phyloP scores from a whole-genome alignment of 2,888 invertebrate species.

The Athalia circularis region DNA sequence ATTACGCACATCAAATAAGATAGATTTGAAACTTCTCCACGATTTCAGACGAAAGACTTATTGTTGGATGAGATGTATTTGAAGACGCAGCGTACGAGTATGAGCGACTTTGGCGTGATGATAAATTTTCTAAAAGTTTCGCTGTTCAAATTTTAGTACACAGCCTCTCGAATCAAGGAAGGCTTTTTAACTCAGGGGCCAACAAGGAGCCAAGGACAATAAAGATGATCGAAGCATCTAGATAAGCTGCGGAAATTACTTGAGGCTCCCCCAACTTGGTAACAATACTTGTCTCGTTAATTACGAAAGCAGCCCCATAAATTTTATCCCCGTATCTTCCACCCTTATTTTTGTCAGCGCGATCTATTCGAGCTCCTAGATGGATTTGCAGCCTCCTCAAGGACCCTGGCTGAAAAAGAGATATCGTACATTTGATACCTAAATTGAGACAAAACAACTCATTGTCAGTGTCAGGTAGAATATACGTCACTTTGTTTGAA shows the following conservation, averaged over 20 bases:
- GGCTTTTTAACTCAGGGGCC: slow-evolving; percentile 1
- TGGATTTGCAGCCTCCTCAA: not conserved
- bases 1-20: not conserved
- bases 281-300: slow-evolving; percentile 33
- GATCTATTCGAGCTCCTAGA: slow-evolving; percentile 7
- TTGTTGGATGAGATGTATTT: not conserved
- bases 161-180: not conserved
- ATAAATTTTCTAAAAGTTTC: not conserved
- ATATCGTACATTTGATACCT: not conserved
- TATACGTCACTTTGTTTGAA: not conserved
- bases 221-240: slow-evolving; percentile 28
- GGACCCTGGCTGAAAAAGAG: not conserved
- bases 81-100: not conserved
- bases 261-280: slow-evolving; percentile 28
- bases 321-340: slow-evolving; percentile 8
- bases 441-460: not conserved
- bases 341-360: not conserved
- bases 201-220: slow-evolving; percentile 19
- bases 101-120: too few relatives aligned
- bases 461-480: not conserved
- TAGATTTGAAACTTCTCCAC: not conserved
- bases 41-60: not conserved
- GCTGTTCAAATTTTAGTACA: not conserved
- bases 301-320: slow-evolving; percentile 22
- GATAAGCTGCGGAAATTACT: slow-evolving; percentile 35